A percentile compares a stretch with the other conserved stretches of the same genome.
Evolutionary conservation across 2,888 invertebrate genomes (phyloP).

Genomic region (Papilio protenor): DNA sequence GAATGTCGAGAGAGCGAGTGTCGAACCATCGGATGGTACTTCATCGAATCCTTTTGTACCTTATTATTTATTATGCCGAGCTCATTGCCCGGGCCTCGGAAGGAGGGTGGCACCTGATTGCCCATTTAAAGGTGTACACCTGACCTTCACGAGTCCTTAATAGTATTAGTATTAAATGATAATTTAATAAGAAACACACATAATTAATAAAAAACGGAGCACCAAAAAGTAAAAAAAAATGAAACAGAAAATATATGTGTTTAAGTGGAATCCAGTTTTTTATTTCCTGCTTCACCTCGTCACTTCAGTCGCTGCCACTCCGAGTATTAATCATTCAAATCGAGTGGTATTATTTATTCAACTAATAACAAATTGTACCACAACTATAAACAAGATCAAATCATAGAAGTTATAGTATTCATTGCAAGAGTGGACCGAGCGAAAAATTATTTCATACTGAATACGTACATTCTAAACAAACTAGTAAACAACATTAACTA

Average conservation of each 20-base stretch:
- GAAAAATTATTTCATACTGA: neutral
- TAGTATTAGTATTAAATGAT: constrained; percentile 82
- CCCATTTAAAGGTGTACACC: constrained; percentile 78
- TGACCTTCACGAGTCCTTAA: constrained; percentile 69
- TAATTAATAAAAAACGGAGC: constrained; percentile 80
- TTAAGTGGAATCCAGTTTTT: constrained; percentile 74
- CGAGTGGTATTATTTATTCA: neutral
- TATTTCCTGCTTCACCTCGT: constrained; percentile 52
- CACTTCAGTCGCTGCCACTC: neutral
- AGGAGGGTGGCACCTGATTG: constrained; percentile 75
- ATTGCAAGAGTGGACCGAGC: neutral
- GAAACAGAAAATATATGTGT: constrained; percentile 81
- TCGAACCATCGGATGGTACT: constrained; percentile 79
- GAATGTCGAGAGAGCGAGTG: constrained; percentile 74
- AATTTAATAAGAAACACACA: constrained; percentile 74
- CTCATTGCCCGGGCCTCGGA: constrained; percentile 80
- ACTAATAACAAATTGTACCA: neutral
- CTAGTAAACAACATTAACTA: neutral
- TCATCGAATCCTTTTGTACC: constrained; percentile 78
- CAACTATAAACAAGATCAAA: neutral
- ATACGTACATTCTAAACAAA: neutral
- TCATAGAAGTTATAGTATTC: neutral
- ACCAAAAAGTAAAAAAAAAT: constrained; percentile 78
- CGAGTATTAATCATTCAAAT: neutral
- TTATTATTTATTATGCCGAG: constrained; percentile 84